A percentile compares a stretch with the other conserved stretches of the same genome.
phyloP scores from a whole-genome alignment of 2,797 vertebrate species.

The Cyclopterus lumpus region DNA sequence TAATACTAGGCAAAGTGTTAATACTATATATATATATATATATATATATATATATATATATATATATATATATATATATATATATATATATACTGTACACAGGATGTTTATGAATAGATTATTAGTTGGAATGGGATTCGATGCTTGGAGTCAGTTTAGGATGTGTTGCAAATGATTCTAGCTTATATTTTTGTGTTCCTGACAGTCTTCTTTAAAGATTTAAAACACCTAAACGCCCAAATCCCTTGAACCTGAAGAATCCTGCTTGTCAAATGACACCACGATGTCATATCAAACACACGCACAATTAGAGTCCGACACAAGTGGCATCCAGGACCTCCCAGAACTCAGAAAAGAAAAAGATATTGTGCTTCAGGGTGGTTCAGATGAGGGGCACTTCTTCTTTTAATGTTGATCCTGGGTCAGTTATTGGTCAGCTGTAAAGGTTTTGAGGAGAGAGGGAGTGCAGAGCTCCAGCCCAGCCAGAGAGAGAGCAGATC shows the following conservation, averaged over 20 bases:
- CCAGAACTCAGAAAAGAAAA: constrained; percentile 33
- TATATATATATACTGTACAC: constrained; percentile 48
- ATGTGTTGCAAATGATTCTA: constrained; percentile 50
- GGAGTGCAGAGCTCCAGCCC: constrained; percentile 57
- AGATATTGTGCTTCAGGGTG: constrained; percentile 62
- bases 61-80: no score
- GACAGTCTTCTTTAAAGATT: constrained; percentile 47
- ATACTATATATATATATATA: constrained; percentile 23
- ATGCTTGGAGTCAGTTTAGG: constrained; percentile 38
- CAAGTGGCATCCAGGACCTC: constrained; percentile 45
- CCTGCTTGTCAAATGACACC: constrained; percentile 55
- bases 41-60: constrained; percentile 38
- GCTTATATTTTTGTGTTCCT: constrained; percentile 56
- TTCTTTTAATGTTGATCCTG: constrained; percentile 50
- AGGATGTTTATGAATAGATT: constrained; percentile 68
- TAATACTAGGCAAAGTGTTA: constrained; percentile 63
- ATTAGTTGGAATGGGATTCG: constrained; percentile 55
- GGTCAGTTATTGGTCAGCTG: constrained; percentile 57
- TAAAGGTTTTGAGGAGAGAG: constrained; percentile 48
- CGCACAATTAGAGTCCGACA: constrained; percentile 56
- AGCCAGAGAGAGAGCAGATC: constrained; percentile 53
- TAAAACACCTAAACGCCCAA: constrained; percentile 47
- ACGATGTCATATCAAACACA: constrained; percentile 40
- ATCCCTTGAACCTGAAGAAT: constrained; percentile 70
- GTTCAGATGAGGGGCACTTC: constrained; percentile 52